Evolutionary conservation across 1,140 invertebrate species (phyloP), one percentile per base, ranked within the genome.

Genomic region (Meloidogyne floridensis): DNA sequence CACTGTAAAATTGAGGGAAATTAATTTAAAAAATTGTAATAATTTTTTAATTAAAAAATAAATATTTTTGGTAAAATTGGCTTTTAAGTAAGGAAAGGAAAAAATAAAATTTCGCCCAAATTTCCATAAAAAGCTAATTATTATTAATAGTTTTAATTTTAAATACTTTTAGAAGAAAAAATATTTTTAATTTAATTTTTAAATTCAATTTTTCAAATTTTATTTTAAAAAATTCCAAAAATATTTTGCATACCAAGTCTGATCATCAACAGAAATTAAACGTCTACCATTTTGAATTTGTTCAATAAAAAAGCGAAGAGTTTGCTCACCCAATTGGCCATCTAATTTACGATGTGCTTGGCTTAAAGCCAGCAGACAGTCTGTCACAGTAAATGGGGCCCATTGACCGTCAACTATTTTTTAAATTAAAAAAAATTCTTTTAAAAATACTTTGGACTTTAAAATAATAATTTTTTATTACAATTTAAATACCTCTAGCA

Each of bases 301-400:
- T n/a, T 79, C 77, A 42, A 79, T 51, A 47, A 72, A 79, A 47
- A 71, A 72, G 9, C 77, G 77, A 47, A 79, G n/a, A 20, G 77
- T 79, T 71, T 69, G 77, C 15, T 20, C 54, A 15, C 77, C 77
- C 32, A 79, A 71, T 18, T 77, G 43, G 11, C 20, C 53, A 72
- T 79, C 32, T 51, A 51, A 65, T 53, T 79, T 54, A 54, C 72
- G 77, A 79, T 71, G 77, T 20, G 80, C 84, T 69, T 59, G 71
- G 13, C 83, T 85, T 71, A 83, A 82, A 4, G 56, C 83, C 11
- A 51, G 47, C 18, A 85, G 69, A 51, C 81, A 84, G 65, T 85
- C 84, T 11, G 84, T 79, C 8, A 85, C 51, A 2, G 84, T 85
- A 73, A 85, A 85, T 32, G 87, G 86, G 4, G 75, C 75, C 82